Percentiles rank a stretch among this genome's conserved stretches.
Evolutionary conservation across 2,888 invertebrate species (phyloP).

Genomic region (Agrenia bidenticulata): DNA sequence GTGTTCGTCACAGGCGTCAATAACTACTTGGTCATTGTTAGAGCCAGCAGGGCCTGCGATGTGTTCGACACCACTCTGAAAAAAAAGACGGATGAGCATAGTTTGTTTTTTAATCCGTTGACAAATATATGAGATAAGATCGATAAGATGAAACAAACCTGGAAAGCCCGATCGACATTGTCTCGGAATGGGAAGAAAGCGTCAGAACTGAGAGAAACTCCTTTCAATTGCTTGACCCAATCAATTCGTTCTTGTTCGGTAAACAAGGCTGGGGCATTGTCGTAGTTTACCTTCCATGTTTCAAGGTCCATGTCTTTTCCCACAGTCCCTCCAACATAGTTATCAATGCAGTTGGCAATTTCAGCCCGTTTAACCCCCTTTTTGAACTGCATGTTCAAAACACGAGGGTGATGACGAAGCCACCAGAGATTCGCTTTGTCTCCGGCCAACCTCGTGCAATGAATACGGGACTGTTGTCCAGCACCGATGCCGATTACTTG

Average conservation of each 20-base stretch:
- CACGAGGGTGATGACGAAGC: constrained; percentile 88
- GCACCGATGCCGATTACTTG: constrained; percentile 95
- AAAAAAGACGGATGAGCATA: no score
- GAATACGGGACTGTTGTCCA: constrained; percentile 98
- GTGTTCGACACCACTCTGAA: constrained; percentile 87
- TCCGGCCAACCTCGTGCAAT: constrained; percentile 95
- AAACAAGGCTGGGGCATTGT: constrained; percentile 70
- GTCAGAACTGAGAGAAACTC: constrained; percentile 87
- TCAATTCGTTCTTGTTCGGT: constrained; percentile 67
- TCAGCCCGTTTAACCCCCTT: constrained; percentile 84
- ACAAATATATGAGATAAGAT: constrained; percentile 17
- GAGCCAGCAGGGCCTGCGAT: constrained; percentile 94
- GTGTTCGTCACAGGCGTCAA: constrained; percentile 89
- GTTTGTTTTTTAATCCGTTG: no score
- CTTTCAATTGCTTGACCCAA: constrained; percentile 71
- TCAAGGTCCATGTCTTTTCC: constrained; percentile 81
- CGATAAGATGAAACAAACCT: constrained; percentile 62
- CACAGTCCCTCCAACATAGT: constrained; percentile 87
- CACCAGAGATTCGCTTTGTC: constrained; percentile 90
- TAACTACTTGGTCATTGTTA: constrained; percentile 85
- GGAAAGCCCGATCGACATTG: constrained; percentile 86
- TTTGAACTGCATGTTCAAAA: constrained; percentile 79
- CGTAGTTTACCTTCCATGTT: constrained; percentile 74
- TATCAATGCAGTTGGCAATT: constrained; percentile 92
- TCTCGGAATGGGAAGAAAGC: constrained; percentile 99